These are phyloP conservation scores for Rhagoletis pomonella DNA, from an alignment of 1,140 invertebrate species.

Conservation along the genomic window DNA sequence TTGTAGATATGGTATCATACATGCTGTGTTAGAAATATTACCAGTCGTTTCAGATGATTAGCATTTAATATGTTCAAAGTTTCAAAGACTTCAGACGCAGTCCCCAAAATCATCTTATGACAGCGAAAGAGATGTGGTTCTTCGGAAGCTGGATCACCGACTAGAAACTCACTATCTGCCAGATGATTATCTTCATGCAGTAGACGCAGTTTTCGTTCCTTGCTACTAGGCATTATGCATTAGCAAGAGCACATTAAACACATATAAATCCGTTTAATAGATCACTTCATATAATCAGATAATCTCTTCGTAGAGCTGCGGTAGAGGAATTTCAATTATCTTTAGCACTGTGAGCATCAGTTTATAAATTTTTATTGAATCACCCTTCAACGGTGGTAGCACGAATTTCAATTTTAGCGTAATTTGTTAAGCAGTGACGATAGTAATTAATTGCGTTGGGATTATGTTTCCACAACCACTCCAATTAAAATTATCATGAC, in stretches of 20 bases:
- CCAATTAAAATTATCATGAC: conserved; percentile 54
- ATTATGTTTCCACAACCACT: conserved; percentile 57
- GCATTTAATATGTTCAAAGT: background rate
- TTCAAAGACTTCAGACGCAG: conserved; percentile 63
- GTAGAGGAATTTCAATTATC: conserved; percentile 55
- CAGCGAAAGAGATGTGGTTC: conserved; percentile 57
- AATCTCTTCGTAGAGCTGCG: conserved; percentile 57
- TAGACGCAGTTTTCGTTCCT: conserved; percentile 62
- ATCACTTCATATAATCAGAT: too few species aligned
- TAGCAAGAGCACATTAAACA: conserved; percentile 56
- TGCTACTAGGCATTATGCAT: conserved; percentile 5
- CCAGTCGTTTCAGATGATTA: conserved; percentile 27
- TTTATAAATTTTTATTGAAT: conserved; percentile 54
- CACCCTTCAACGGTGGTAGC: conserved; percentile 12
- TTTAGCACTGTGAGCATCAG: conserved; percentile 57
- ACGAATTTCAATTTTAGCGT: conserved; percentile 57
- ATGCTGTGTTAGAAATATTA: conserved; percentile 16
- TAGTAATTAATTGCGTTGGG: conserved; percentile 56
- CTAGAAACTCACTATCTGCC: conserved; percentile 64
- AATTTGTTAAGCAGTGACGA: conserved; percentile 54
- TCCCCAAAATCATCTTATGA: conserved; percentile 61
- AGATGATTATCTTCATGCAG: conserved; percentile 58
- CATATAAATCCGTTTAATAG: background rate
- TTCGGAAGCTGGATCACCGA: conserved; percentile 20
- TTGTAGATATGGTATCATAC: background rate